Evolutionary conservation across 2,797 vertebrate genomes (phyloP).

Genomic region (Todus mexicanus): DNA sequence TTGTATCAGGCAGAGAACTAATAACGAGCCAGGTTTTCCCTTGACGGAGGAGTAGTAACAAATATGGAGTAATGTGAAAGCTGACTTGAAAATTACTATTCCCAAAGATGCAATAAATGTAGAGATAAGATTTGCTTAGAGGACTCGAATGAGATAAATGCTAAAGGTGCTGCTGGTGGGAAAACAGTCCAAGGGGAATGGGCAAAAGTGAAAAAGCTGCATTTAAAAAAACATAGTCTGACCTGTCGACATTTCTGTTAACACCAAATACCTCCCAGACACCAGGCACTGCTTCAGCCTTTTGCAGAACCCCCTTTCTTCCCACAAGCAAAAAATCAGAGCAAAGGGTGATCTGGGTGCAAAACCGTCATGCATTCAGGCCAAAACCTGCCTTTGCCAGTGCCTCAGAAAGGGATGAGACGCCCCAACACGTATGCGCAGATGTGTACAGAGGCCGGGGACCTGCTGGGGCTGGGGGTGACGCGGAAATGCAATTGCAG

Average conservation of each 20-base stretch:
- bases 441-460: accelerated
- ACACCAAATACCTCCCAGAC: conserved; percentile 33
- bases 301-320: conserved; percentile 18
- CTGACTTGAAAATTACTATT: conserved; percentile 76
- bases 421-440: accelerated
- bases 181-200: neutral
- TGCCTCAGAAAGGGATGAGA: neutral
- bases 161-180: conserved; percentile 66
- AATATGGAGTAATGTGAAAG: conserved; percentile 75
- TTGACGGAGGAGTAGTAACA: conserved; percentile 68
- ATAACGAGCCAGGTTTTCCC: conserved; percentile 74
- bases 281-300: neutral
- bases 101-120: conserved; percentile 74
- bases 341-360: neutral
- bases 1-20: conserved; percentile 74
- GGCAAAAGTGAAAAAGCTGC: neutral
- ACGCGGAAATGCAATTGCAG: accelerated
- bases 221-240: conserved; percentile 51
- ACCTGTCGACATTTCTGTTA: conserved; percentile 67
- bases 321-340: neutral
- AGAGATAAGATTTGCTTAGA: conserved; percentile 71
- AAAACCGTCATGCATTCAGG: neutral
- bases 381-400: neutral
- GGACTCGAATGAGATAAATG: conserved; percentile 69
- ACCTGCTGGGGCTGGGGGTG: accelerated